A percentile compares a stretch with the other conserved stretches of the same genome.
Evolutionary conservation across 2,797 vertebrate genomes (phyloP).

Genomic region (Linurgus olivaceus): DNA sequence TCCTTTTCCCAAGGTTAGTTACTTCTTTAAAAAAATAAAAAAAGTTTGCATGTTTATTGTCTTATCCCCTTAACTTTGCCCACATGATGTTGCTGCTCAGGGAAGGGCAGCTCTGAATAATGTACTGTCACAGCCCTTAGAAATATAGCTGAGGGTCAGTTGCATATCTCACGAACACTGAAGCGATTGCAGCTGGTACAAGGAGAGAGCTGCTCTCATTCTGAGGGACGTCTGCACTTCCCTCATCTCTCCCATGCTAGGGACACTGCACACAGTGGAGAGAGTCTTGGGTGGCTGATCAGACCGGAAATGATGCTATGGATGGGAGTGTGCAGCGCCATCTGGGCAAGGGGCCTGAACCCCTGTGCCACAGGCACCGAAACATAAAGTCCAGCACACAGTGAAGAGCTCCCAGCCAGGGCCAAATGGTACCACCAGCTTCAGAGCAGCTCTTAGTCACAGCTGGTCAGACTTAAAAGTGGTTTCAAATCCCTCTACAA

Average conservation of each 20-base stretch:
- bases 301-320: not conserved
- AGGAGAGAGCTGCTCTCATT: not conserved
- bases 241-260: fast-evolving
- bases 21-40: not conserved
- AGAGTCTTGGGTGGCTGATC: not conserved
- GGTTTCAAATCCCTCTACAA: not conserved
- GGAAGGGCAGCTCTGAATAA: not conserved
- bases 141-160: not conserved
- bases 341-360: not conserved
- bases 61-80: not conserved
- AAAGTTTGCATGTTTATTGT: not conserved
- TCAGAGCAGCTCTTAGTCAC: not conserved
- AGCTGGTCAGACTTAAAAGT: not conserved
- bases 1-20: not conserved
- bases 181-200: not conserved
- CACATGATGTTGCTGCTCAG: not conserved
- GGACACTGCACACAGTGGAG: not conserved
- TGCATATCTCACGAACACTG: fast-evolving
- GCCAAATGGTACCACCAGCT: not conserved
- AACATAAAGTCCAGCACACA: not conserved
- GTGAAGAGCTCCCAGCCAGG: fast-evolving
- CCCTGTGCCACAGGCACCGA: not conserved
- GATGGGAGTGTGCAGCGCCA: not conserved
- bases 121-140: not conserved
- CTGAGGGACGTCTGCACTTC: not conserved